Percentiles rank a stretch among this genome's conserved stretches.
Conservation (phyloP, 2,888 invertebrate genomes). For the Crocallis elinguaria region DNA sequence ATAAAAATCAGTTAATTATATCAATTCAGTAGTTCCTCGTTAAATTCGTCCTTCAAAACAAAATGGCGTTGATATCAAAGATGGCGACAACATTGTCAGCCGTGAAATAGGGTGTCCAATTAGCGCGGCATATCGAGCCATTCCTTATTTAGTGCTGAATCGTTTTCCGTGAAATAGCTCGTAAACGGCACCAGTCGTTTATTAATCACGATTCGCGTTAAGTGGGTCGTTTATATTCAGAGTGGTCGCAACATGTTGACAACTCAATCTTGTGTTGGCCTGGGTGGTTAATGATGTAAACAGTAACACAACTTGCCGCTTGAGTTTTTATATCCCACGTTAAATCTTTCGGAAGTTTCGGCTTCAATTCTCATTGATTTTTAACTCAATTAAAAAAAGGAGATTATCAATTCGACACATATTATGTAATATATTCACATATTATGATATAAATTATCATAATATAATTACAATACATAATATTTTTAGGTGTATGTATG, state of each 20-base stretch:
- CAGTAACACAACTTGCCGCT: slow-evolving; percentile 24
- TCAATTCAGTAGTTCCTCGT: slow-evolving; percentile 21
- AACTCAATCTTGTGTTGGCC: slow-evolving; percentile 67
- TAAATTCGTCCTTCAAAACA: slow-evolving; percentile 15
- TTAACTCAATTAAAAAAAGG: no score
- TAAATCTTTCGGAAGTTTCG: not conserved
- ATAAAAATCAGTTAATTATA: slow-evolving; percentile 23
- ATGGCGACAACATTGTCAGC: slow-evolving; percentile 36
- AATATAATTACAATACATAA: no score
- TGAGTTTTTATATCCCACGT: slow-evolving; percentile 18
- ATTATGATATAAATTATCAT: no score
- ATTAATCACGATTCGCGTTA: slow-evolving; percentile 70
- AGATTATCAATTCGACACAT: no score
- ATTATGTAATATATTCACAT: no score
- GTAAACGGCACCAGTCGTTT: slow-evolving; percentile 61
- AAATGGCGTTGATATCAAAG: slow-evolving; percentile 29
- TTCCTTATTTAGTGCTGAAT: slow-evolving; percentile 52
- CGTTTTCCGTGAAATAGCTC: slow-evolving; percentile 61
- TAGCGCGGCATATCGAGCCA: slow-evolving; percentile 52
- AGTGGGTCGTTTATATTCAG: slow-evolving; percentile 73
- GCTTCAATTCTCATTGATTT: no score
- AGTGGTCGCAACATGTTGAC: slow-evolving; percentile 63
- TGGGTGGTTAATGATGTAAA: slow-evolving; percentile 35
- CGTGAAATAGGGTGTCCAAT: slow-evolving; percentile 53
- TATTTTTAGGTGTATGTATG: no score